Evolutionary conservation across 1,140 invertebrate genomes (phyloP), one percentile per base, ranked within the genome.

Genomic region (Diorhabda carinulata): DNA sequence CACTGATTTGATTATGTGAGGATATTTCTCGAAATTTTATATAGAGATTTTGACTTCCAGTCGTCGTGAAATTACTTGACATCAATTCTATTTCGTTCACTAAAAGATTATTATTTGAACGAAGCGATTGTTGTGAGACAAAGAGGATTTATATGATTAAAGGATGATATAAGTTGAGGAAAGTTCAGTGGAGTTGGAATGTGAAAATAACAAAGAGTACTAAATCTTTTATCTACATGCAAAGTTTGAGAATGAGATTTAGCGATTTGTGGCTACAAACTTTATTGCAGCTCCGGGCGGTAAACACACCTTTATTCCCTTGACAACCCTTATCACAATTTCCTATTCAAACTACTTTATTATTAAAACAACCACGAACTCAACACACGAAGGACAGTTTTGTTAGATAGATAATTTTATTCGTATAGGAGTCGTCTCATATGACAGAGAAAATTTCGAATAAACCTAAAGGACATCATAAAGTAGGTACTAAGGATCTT

Each of bases 201-300:
- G 47, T 8, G n/a, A 52, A 52, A 6, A 52, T 8, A 52, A n/a
- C 6, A n/a, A 6, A 4, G 47, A 52, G 47, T n/a, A 52, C 6
- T 52, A 52, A 52, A 52, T 52, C 47, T 52, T 52, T 52, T 52
- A 52, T 52, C 47, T 52, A n/a, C 47, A 52, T 52, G 47, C 47
- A 52, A 52, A 52, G 47, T 52, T 52, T 52, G 47, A 3, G n/a
- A 52, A 52, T n/a, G 47, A 52, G 47, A 52, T 52, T 52, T 52
- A 4, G 47, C 47, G 47, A 52, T 52, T 52, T 52, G 47, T 52
- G 47, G 47, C 47, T 8, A 52, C 47, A 52, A 52, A 52, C 47
- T 52, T 52, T 52, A 52, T 52, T 52, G 47, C 47, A 52, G 47
- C 47, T 52, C 47, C 47, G 47, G 47, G 47, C 47, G 47, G 47